phyloP scores from a whole-genome alignment of 1,140 invertebrate genomes.

The Drosophila prosaltans region DNA sequence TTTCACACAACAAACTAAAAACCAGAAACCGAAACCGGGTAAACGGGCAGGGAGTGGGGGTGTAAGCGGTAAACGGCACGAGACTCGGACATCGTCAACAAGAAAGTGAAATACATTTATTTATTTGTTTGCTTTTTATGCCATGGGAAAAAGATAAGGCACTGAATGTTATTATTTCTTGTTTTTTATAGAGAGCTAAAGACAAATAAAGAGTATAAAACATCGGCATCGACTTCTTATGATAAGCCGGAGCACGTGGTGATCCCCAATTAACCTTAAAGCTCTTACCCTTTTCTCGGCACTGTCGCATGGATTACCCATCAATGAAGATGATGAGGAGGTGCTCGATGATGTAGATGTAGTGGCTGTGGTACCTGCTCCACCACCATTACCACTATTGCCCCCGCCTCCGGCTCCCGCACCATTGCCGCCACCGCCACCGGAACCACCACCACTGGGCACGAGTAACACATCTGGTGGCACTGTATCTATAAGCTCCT shows the following conservation, averaged over 20 bases:
- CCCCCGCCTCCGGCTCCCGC: slow-evolving; percentile 13
- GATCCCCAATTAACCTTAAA: slow-evolving; percentile 18
- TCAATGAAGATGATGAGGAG: slow-evolving; percentile 43
- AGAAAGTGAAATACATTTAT: slow-evolving; percentile 73
- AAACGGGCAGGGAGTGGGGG: background rate
- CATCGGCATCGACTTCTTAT: background rate
- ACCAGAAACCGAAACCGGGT: slow-evolving; percentile 41
- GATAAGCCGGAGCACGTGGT: slow-evolving; percentile 41
- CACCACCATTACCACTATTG: slow-evolving; percentile 14
- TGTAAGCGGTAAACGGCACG: slow-evolving; percentile 56
- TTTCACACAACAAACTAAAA: slow-evolving; percentile 45
- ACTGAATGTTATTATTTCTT: slow-evolving; percentile 13
- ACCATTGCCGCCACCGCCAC: slow-evolving; percentile 11
- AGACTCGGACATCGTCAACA: slow-evolving; percentile 53
- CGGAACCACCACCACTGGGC: background rate
- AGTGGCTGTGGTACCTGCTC: slow-evolving; percentile 56
- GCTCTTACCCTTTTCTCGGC: slow-evolving; percentile 80
- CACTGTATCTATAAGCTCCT: slow-evolving; percentile 76
- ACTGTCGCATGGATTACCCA: slow-evolving; percentile 81
- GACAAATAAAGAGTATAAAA: slow-evolving; percentile 2
- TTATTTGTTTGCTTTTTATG: slow-evolving; percentile 49
- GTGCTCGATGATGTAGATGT: slow-evolving; percentile 71
- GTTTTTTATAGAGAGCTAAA: slow-evolving; percentile 42
- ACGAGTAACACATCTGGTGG: slow-evolving; percentile 51
- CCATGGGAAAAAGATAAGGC: slow-evolving; percentile 53